Evolutionary conservation across 2,113 vertebrate genomes (phyloP), one percentile per base, ranked within the genome.

Genomic region (Forbesichthys papilliferus): DNA sequence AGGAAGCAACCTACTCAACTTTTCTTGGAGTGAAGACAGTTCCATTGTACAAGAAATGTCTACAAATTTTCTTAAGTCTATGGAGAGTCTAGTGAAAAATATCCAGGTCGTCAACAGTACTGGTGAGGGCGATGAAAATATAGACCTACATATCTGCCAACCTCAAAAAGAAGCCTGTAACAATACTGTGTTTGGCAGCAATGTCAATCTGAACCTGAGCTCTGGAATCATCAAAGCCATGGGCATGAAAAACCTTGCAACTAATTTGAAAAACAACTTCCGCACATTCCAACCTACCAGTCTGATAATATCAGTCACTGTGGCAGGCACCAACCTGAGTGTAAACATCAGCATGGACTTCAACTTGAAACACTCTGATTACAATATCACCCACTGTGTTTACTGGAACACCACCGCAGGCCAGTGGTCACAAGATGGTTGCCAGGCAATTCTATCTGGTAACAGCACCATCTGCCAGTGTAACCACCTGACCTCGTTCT

Each of bases 401-500:
- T 98, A 94, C 83, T 98, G 96, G 97, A 85, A 96, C 77, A 90
- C 87, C 48, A 33, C 0, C 0, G 0, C 0, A 0, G 0, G 0
- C 0, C 0, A 51, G 0, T 93, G 90, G 90, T 89, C 87, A 0
- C 0, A 34, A 0, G 3, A 0, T 0, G 92, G 92, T 34, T 94
- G 92, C 42, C 0, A 0, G 0, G 49, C 20, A 16, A 59, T 46
- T 1, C 8, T 9, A 27, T 11, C 11, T 0, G 5, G 1, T 0
- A 75, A 80, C 46, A 0, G 0, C 2, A 80, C 61, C 11, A 0
- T 27, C 14, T 99, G 98, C 27, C 69, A 54, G 55, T 99, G 97
- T 77, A 80, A 75, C 71, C 98, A 99, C 75, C 86, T 98, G 75
- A 98, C 95, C 0, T 88, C 97, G 0, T 98, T 98, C 81, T 95